Evolutionary conservation across 2,888 invertebrate genomes (phyloP).

Genomic region (Clanis bilineata): DNA sequence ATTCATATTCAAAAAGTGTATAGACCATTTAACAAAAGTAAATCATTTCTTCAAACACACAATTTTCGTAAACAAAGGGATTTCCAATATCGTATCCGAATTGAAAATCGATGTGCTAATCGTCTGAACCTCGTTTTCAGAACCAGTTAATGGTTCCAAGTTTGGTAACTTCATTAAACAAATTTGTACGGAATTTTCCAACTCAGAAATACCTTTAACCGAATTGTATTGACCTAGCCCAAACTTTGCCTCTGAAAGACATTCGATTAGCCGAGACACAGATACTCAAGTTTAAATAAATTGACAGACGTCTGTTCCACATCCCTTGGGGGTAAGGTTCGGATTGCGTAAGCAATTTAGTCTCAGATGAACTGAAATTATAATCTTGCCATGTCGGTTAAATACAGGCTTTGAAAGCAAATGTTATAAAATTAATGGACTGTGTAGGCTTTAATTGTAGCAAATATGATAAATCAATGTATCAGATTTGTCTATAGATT

Average conservation of each 20-base stretch:
- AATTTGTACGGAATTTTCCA: conserved; percentile 30
- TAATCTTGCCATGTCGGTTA: no score
- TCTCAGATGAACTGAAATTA: no score
- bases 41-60: conserved; percentile 15
- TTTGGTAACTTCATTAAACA: conserved; percentile 37
- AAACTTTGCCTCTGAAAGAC: not conserved
- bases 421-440: no score
- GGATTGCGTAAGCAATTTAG: no score
- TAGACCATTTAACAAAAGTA: not conserved
- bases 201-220: not conserved
- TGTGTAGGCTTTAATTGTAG: no score
- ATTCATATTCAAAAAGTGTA: no score
- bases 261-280: not conserved
- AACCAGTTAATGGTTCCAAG: conserved; percentile 38
- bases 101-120: conserved; percentile 42
- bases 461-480: no score
- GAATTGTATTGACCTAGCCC: conserved; percentile 2
- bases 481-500: no score
- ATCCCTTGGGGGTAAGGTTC: no score
- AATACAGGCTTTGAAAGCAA: no score
- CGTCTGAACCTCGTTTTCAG: conserved; percentile 28
- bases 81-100: conserved; percentile 30
- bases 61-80: conserved; percentile 20
- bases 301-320: not conserved
- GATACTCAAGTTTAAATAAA: not conserved